Conservation (phyloP, 2,797 vertebrate genomes). For the Hozukius guyotensis region DNA sequence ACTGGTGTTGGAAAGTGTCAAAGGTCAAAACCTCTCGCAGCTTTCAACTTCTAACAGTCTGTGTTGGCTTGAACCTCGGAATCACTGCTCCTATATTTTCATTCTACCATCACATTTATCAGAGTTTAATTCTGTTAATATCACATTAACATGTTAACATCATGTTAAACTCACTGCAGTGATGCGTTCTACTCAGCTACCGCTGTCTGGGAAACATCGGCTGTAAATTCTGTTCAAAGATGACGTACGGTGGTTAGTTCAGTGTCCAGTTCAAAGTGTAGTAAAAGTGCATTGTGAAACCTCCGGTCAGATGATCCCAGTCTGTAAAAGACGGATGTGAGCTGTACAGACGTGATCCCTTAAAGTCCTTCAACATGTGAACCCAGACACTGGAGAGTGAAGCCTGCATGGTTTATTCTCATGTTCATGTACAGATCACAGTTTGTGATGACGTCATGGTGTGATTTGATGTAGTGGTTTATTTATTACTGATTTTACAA, state of each 20-base stretch:
- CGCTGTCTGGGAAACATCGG: slow-evolving; percentile 7
- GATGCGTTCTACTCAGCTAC: slow-evolving; percentile 4
- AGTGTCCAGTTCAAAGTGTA: slow-evolving; percentile 40
- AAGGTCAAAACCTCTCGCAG: background rate
- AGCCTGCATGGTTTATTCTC: slow-evolving; percentile 60
- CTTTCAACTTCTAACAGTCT: background rate
- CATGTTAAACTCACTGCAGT: background rate
- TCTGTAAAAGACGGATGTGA: background rate
- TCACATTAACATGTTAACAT: background rate
- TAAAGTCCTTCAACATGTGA: slow-evolving; percentile 45
- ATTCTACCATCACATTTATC: background rate
- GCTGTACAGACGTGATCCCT: slow-evolving; percentile 26
- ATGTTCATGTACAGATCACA: slow-evolving; percentile 33
- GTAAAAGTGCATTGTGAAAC: slow-evolving; percentile 59
- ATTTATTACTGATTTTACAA: slow-evolving; percentile 70
- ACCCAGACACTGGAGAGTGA: slow-evolving; percentile 24
- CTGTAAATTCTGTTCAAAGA: slow-evolving; percentile 26
- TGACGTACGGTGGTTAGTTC: slow-evolving; percentile 33
- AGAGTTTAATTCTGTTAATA: background rate
- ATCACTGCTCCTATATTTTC: background rate
- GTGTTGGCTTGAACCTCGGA: background rate
- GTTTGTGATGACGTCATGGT: slow-evolving; percentile 42
- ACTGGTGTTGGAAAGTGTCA: background rate
- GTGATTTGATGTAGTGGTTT: slow-evolving; percentile 52
- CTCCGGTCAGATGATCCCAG: slow-evolving; percentile 10